Evolutionary conservation across 2,888 invertebrate genomes (phyloP), one percentile per base, ranked within the genome.

Genomic region (Crematogaster levior): DNA sequence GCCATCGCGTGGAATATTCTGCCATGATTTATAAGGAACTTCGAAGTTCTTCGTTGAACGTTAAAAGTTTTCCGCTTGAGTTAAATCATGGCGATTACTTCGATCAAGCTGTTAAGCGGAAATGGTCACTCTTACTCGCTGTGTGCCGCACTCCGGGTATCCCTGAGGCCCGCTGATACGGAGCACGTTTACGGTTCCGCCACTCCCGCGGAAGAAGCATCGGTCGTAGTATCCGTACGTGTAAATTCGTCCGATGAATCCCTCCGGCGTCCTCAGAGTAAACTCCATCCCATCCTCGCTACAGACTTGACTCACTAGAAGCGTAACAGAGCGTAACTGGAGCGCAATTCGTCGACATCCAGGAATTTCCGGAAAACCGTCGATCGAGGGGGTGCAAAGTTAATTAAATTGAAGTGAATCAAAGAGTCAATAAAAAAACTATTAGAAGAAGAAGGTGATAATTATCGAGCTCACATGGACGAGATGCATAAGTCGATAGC

Each of bases 241-340:
- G 94, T 98, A 98, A 94, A 98, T 98, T 73, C 98, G 95, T 3
- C 98, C 98, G 88, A 97, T 96, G 94, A 98, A 98, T 12, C 97
- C 97, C 95, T 98, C 98, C 0, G 98, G 98, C 0, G 98, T 97
- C 84, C 97, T 96, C 73, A 98, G 95, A 0, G 98, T 98, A 93
- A 98, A 98, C 93, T 98, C 98, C 98, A 98, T 98, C 1, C 98
- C 98, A 93, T 98, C 98, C 95, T 98, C 98, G 91, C 97, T 98
- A 94, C 98, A 98, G 1, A 97, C 97, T 96, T 98, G 98, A 73
- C 97, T 97, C 74, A 98, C 98, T 98, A 91, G 80, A 90, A 94
- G 27, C 43, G 75, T 34, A 79, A 79, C 70, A 46, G 30, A 79
- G 21, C 40, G 51, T 40, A 63, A 84, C 34, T 34, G 34, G 34